These are phyloP conservation scores for Tympanoctomys barrerae DNA, from an alignment of 2,797 vertebrate genomes.

Conservation along the genomic window DNA sequence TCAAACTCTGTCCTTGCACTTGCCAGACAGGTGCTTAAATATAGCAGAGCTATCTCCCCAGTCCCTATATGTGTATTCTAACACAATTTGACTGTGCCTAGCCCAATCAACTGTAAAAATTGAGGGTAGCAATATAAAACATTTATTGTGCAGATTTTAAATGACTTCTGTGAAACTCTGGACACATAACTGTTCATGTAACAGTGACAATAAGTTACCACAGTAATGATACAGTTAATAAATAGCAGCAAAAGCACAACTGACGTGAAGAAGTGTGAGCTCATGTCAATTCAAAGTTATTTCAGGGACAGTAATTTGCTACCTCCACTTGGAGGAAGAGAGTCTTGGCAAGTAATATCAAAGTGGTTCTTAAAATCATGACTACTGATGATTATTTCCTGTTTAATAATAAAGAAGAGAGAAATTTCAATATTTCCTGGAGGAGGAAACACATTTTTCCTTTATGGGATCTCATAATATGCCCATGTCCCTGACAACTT, in stretches of 20 bases:
- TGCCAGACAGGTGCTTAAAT: too few species aligned
- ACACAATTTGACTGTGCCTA: not conserved
- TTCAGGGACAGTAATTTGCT: conserved; percentile 15
- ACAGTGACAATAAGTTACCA: not conserved
- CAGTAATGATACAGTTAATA: not conserved
- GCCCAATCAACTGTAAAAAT: not conserved
- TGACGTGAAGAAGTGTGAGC: not conserved
- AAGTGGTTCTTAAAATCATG: not conserved
- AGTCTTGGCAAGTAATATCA: not conserved
- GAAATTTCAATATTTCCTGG: conserved; percentile 45
- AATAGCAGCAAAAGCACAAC: not conserved
- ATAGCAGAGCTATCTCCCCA: not conserved
- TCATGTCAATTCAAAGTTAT: conserved; percentile 4
- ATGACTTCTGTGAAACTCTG: not conserved
- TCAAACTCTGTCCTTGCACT: too few species aligned
- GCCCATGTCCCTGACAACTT: not conserved
- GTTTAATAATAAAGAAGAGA: conserved; percentile 46
- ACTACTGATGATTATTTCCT: conserved; percentile 36
- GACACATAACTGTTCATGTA: not conserved
- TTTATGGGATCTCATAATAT: conserved; percentile 32
- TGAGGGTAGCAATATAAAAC: not conserved
- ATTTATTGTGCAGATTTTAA: not conserved
- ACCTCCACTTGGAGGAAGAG: conserved; percentile 27
- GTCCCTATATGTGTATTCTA: not conserved
- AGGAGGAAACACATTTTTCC: conserved; percentile 58